phyloP scores from a whole-genome alignment of 2,797 vertebrate genomes.

The Eulemur rubriventer region DNA sequence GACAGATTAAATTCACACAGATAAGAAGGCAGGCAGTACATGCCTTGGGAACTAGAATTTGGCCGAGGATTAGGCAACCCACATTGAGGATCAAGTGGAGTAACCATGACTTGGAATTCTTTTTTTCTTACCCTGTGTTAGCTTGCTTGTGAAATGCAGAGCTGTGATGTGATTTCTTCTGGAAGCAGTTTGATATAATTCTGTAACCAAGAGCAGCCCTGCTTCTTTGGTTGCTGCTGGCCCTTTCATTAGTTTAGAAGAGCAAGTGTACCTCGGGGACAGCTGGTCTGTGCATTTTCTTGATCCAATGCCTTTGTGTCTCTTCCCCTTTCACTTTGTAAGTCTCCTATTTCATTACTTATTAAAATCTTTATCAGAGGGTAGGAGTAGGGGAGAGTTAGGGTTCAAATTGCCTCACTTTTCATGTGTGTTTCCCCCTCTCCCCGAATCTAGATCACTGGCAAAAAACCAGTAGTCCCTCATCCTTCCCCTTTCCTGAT shows the following conservation, averaged over 20 bases:
- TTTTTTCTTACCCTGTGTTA: background rate
- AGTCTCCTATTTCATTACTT: constrained; percentile 29
- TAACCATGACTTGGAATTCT: background rate
- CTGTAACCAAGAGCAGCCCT: background rate
- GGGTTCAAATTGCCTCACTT: background rate
- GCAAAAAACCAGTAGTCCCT: background rate
- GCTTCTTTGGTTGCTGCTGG: background rate
- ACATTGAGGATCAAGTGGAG: background rate
- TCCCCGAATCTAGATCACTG: background rate
- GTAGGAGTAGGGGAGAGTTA: background rate
- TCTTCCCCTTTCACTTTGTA: background rate
- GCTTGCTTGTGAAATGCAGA: background rate
- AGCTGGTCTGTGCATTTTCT: background rate
- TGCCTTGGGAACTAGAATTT: background rate
- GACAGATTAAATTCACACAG: background rate
- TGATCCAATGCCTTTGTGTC: background rate
- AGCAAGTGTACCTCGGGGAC: constrained; percentile 1
- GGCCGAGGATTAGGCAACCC: background rate
- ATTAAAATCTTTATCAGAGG: constrained; percentile 34
- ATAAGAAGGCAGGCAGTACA: background rate
- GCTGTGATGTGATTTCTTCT: background rate
- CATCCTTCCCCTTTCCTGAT: background rate
- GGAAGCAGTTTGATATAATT: background rate
- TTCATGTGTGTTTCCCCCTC: background rate
- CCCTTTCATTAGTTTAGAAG: constrained; percentile 29